Evolutionary conservation across 2,113 vertebrate genomes (phyloP).

Genomic region (Cheirogaleus medius): DNA sequence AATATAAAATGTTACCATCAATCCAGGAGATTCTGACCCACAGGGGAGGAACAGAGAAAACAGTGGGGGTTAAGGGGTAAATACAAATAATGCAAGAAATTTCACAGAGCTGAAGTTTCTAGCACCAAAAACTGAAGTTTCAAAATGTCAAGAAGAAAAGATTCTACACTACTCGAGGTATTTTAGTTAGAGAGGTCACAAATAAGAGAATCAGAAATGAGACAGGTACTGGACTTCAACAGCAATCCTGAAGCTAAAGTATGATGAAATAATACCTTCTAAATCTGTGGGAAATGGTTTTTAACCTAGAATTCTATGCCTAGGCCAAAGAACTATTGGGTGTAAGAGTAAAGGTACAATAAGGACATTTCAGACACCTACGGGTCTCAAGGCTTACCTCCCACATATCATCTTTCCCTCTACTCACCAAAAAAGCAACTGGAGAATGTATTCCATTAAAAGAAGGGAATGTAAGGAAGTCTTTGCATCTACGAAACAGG

Average conservation of each 20-base stretch:
- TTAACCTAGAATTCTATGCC: neutral
- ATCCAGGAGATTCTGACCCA: neutral
- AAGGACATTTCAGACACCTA: neutral
- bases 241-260: neutral
- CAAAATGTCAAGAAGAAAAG: neutral
- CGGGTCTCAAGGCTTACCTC: neutral
- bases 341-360: neutral
- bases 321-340: neutral
- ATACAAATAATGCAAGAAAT: neutral
- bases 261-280: neutral
- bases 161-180: neutral
- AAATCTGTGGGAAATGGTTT: neutral
- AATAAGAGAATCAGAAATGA: neutral
- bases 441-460: neutral
- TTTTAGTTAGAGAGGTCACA: neutral
- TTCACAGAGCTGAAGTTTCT: neutral
- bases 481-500: neutral
- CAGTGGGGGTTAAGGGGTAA: fast-evolving
- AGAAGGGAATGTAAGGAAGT: neutral
- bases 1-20: neutral
- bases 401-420: neutral
- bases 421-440: neutral
- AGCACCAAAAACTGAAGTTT: neutral
- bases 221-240: neutral
- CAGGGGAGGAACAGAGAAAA: neutral